Base-by-base conservation (phyloP, 2,113 vertebrate species). In the Hylia prasina region DNA sequence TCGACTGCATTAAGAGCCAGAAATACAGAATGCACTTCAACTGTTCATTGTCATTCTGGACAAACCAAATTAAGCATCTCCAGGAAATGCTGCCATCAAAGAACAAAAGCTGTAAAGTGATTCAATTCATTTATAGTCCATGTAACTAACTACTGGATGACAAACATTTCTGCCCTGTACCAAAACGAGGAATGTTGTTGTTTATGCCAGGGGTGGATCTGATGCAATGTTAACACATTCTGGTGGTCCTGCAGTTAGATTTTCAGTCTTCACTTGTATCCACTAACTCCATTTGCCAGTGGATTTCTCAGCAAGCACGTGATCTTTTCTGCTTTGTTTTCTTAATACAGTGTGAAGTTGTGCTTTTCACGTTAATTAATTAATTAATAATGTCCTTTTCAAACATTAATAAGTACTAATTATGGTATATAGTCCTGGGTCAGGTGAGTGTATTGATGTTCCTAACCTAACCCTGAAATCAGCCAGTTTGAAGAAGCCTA, bases 51-150 rank as follows among this genome's bases (percentile, higher is more conserved):
- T 95, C 86, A 63, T 95, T 97, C 94, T 83, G 76, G 90, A 94
- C 78, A 95, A 97, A 93, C 86, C 90, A 96, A 96, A 96, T 96
- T 90, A 94, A 91, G 85, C 77, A 68, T 88, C 57, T 85, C 70
- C 87, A 89, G 89, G 47, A 96, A 96, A 93, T 28, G 82, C 88
- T 96, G 90, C 90, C 90, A 37, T 91, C 89, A 84, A 88, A 93
- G 81, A 97, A 94, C 69, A 95, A 95, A 97, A 96, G 82, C 65
- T 90, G 51, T 78, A 66, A 92, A 94, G 75, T 6, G 40, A 95
- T 56, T 82, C 27, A 54, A 35, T 79, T 37, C 58, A 87, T 94
- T 93, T 82, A 58, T 25, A 75, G 54, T 48, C 73, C 18, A 2
- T 31, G 53, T 68, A 84, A 54, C 54, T 68, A 84, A 54, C 54